These are phyloP conservation scores for Vanessa atalanta DNA, from an alignment of 1,140 invertebrate genomes.

Conservation along the genomic window DNA sequence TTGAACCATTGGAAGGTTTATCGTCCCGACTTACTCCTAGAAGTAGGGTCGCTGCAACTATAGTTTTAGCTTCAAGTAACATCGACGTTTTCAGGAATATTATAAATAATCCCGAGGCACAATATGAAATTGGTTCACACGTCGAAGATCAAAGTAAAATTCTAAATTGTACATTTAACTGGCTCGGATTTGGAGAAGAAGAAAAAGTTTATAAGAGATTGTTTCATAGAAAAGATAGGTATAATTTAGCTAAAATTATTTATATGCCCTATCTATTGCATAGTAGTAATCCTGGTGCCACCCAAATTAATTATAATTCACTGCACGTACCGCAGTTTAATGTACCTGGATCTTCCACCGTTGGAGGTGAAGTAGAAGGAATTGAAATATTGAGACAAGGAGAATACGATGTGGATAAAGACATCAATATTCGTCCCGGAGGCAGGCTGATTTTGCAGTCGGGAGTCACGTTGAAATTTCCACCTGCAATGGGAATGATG, in stretches of 20 bases:
- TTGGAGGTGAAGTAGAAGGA: constrained; percentile 95
- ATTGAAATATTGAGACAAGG: constrained; percentile 88
- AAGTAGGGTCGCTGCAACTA: constrained; percentile 92
- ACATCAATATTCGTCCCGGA: constrained; percentile 94
- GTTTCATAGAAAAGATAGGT: constrained; percentile 95
- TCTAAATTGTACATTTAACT: constrained; percentile 97
- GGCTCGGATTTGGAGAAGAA: constrained; percentile 91
- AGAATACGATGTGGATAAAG: constrained; percentile 92
- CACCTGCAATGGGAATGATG: constrained; percentile 97
- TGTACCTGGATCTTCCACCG: constrained; percentile 83
- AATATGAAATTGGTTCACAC: constrained; percentile 97
- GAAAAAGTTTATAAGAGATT: constrained; percentile 89
- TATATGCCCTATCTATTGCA: constrained; percentile 93
- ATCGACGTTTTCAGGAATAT: constrained; percentile 95
- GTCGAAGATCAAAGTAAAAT: constrained; percentile 95
- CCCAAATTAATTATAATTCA: constrained; percentile 86
- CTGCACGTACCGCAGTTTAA: constrained; percentile 90
- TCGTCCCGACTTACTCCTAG: constrained; percentile 89
- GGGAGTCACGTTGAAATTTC: constrained; percentile 92
- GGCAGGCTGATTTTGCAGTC: constrained; percentile 92
- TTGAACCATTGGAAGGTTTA: constrained; percentile 84
- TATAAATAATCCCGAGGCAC: constrained; percentile 93
- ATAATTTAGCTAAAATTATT: constrained; percentile 93
- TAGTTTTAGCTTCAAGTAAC: constrained; percentile 95
- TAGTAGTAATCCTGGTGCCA: constrained; percentile 90